phyloP scores from a whole-genome alignment of 2,888 invertebrate genomes.

The Stegophylla sp. region DNA sequence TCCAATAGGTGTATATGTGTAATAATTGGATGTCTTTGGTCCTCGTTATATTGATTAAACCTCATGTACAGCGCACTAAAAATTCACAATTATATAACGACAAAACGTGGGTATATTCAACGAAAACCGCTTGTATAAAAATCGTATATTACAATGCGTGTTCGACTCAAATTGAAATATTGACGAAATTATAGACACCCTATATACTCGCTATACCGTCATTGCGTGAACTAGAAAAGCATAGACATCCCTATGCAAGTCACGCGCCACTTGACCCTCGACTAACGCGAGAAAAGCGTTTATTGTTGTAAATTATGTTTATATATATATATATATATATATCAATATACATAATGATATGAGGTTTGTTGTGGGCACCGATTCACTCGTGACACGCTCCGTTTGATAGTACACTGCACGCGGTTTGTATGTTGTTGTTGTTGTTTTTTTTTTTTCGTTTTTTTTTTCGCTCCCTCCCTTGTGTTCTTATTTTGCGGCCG shows the following conservation, averaged over 20 bases:
- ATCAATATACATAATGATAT: not conserved
- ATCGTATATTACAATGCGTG: no score
- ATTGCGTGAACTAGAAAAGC: not conserved
- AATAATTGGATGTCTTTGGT: no score
- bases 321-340: conserved; percentile 5
- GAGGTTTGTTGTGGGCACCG: conserved; percentile 41
- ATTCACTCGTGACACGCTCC: conserved; percentile 52
- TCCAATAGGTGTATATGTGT: no score
- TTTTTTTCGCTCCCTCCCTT: not conserved
- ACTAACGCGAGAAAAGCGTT: conserved; percentile 37
- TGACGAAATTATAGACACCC: no score
- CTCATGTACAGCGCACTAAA: no score
- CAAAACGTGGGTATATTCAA: no score
- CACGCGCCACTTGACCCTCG: conserved; percentile 56
- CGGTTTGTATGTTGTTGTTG: conserved; percentile 3
- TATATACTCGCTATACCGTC: conserved; percentile 3
- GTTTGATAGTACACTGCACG: conserved; percentile 37
- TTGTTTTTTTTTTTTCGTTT: conserved; percentile 3
- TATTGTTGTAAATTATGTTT: conserved; percentile 40
- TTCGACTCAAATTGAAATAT: conserved; percentile 14
- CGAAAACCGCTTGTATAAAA: no score
- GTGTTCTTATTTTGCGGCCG: conserved; percentile 23
- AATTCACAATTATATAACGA: no score
- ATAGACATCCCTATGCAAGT: conserved; percentile 12
- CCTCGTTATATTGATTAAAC: no score